These are phyloP conservation scores for Nyctalus aviator DNA, from an alignment of 2,797 vertebrate species.

Conservation along the genomic window DNA sequence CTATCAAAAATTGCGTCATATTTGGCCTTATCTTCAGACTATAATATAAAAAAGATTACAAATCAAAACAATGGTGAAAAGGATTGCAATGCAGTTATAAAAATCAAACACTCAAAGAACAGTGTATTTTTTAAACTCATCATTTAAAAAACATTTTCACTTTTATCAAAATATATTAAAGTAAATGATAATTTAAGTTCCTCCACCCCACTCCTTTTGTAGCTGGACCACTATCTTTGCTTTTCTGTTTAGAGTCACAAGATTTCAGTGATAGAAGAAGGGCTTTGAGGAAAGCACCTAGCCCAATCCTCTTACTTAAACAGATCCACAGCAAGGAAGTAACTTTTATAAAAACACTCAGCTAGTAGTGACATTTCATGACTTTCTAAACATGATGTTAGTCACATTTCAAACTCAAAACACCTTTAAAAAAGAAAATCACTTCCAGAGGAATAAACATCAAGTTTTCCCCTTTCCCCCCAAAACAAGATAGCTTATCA, in stretches of 20 bases:
- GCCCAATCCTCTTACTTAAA: neutral
- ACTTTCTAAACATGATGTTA: constrained; percentile 9
- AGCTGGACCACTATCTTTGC: constrained; percentile 9
- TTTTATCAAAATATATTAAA: constrained; percentile 44
- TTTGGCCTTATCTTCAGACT: constrained; percentile 98
- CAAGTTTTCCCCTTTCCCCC: neutral
- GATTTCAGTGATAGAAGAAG: neutral
- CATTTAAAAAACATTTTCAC: constrained; percentile 31
- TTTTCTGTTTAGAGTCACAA: constrained; percentile 14
- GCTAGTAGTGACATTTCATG: neutral
- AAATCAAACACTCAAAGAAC: constrained; percentile 45
- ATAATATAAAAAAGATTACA: constrained; percentile 73
- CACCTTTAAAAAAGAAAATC: constrained; percentile 42
- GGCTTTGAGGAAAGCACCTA: neutral
- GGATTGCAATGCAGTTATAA: constrained; percentile 23
- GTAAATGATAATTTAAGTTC: constrained; percentile 52
- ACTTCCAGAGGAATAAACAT: constrained; percentile 48
- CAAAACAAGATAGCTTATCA: constrained; percentile 31
- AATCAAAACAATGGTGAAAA: constrained; percentile 59
- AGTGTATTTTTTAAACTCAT: neutral
- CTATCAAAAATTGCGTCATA: constrained; percentile 98
- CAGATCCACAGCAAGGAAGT: neutral
- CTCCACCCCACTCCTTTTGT: constrained; percentile 24
- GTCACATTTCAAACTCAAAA: constrained; percentile 48
- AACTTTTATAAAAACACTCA: constrained; percentile 47